Evolutionary conservation across 1,140 invertebrate genomes (phyloP).

Genomic region (Bombus pyrosoma): DNA sequence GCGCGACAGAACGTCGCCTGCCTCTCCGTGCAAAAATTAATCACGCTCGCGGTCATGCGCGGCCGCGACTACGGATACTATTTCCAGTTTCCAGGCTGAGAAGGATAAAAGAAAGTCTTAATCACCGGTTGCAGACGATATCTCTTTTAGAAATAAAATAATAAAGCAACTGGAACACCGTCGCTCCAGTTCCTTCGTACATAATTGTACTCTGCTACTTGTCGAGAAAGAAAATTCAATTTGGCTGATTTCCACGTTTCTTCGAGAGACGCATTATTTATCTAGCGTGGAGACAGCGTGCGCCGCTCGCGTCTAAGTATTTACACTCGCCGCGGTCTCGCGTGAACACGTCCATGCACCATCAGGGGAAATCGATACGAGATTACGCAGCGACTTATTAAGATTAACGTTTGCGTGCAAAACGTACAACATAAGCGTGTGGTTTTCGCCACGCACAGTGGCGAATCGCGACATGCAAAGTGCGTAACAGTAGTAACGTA

Average conservation of each 20-base stretch:
- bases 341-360: conserved; percentile 22
- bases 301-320: background rate
- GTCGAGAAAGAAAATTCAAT: background rate
- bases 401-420: conserved; percentile 42
- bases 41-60: background rate
- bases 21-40: background rate
- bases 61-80: background rate
- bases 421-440: conserved; percentile 48
- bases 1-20: background rate
- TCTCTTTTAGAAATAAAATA: too few species aligned
- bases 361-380: conserved; percentile 48
- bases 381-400: conserved; percentile 7
- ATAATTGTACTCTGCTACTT: background rate
- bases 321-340: background rate
- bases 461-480: conserved; percentile 39
- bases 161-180: too few species aligned
- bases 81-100: too few species aligned
- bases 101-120: background rate
- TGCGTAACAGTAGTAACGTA: conserved; percentile 28
- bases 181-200: too few species aligned
- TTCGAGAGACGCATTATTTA: background rate
- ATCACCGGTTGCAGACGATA: background rate
- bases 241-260: background rate
- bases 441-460: conserved; percentile 50
- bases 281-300: background rate